Evolutionary conservation across 2,888 invertebrate genomes (phyloP).

Genomic region (Protophormia terraenovae): DNA sequence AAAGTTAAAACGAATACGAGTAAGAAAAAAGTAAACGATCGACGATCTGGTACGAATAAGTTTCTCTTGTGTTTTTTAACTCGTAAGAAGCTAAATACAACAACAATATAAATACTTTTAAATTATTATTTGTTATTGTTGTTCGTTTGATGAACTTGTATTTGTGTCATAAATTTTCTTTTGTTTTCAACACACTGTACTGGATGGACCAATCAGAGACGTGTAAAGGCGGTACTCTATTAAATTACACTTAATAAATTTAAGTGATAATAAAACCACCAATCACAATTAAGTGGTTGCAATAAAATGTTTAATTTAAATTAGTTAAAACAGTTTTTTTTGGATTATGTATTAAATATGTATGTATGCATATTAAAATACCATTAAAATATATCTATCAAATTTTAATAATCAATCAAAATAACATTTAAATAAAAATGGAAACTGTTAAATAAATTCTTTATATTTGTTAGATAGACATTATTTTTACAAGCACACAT

Average conservation of each 20-base stretch:
- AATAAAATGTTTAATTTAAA: neutral
- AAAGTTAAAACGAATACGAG: conserved; percentile 9
- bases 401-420: too few relatives aligned
- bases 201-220: conserved; percentile 58
- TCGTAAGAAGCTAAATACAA: neutral
- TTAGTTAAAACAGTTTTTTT: neutral
- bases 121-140: neutral
- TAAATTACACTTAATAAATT: conserved; percentile 50
- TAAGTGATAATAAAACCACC: conserved; percentile 29
- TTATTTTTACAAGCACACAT: neutral
- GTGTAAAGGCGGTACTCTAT: conserved; percentile 55
- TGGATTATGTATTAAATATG: neutral
- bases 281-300: conserved; percentile 29
- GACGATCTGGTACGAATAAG: conserved; percentile 21
- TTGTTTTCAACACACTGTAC: conserved; percentile 31
- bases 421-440: too few relatives aligned
- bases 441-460: neutral
- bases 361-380: too few relatives aligned
- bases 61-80: neutral
- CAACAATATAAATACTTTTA: neutral
- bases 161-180: conserved; percentile 50
- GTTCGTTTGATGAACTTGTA: neutral
- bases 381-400: neutral
- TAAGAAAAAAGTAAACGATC: conserved; percentile 22
- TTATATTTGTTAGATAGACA: neutral